Evolutionary conservation across 23 tunicate species (phyloP).

Genomic region (Phallusia fumigata): DNA sequence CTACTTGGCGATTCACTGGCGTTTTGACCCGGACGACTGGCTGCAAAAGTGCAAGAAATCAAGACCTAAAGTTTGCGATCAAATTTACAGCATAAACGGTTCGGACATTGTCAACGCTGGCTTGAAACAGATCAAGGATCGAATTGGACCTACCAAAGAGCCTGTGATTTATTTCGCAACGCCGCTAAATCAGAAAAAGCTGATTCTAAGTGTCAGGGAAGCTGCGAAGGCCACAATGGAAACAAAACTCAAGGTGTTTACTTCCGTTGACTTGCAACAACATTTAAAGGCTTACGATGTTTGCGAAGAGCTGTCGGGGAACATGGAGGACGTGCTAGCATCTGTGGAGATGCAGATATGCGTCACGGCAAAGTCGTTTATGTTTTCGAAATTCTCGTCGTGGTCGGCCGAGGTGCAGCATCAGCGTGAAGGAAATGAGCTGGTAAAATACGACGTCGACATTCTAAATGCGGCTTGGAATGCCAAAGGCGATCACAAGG

Average conservation of each 20-base stretch:
- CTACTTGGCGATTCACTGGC: constrained; percentile 41
- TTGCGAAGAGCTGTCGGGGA: neutral
- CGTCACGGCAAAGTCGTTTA: neutral
- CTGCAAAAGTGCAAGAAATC: constrained; percentile 36
- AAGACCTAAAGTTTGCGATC: constrained; percentile 11
- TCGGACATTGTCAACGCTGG: constrained; percentile 33
- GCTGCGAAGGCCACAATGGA: neutral
- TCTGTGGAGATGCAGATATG: constrained; percentile 45
- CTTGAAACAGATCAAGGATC: neutral
- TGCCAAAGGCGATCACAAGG: neutral
- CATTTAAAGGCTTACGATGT: neutral
- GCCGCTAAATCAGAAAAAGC: constrained; percentile 18
- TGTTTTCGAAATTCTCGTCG: constrained; percentile 28
- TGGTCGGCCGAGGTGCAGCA: constrained; percentile 34
- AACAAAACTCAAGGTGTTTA: neutral
- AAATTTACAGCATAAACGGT: neutral
- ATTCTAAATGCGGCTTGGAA: neutral
- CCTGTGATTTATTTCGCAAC: constrained; percentile 30
- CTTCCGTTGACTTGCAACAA: neutral
- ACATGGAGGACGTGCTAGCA: constrained; percentile 26
- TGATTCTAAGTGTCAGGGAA: neutral
- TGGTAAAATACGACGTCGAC: neutral
- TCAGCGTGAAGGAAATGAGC: neutral
- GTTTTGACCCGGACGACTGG: constrained; percentile 42
- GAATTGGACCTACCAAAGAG: neutral